phyloP scores from a whole-genome alignment of 2,888 invertebrate genomes.

The Eretmocerus hayati region DNA sequence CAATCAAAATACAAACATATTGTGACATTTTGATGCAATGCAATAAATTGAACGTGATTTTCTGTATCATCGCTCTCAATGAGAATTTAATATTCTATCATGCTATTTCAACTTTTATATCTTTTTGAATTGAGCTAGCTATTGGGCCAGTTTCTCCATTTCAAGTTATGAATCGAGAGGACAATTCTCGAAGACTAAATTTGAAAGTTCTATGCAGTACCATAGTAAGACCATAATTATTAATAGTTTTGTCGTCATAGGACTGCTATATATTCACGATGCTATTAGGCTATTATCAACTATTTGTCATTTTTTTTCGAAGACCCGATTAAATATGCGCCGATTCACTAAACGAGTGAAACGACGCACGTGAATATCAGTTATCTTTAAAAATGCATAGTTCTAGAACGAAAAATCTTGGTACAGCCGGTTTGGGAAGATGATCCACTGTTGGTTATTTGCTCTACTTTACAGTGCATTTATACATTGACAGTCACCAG shows the following conservation, averaged over 20 bases:
- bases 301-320: constrained; percentile 6
- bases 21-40: too few relatives aligned
- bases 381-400: constrained; percentile 7
- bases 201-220: constrained; percentile 21
- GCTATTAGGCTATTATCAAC: constrained; percentile 22
- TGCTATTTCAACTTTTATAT: constrained; percentile 12
- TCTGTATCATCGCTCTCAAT: too few relatives aligned
- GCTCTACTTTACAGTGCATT: constrained; percentile 9
- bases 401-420: constrained; percentile 15
- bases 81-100: constrained; percentile 1
- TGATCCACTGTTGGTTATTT: constrained; percentile 11
- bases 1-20: too few relatives aligned
- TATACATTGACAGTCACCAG: constrained; percentile 18
- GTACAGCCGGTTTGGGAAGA: constrained; percentile 17
- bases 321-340: constrained; percentile 3
- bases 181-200: constrained; percentile 16
- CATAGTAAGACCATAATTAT: constrained; percentile 23
- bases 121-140: too few relatives aligned
- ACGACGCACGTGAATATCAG: constrained; percentile 5
- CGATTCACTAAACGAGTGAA: constrained; percentile 2
- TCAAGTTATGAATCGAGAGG: constrained; percentile 16
- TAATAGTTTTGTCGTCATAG: constrained; percentile 18
- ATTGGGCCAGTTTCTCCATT: constrained; percentile 12
- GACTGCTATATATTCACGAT: constrained; percentile 21
- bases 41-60: too few relatives aligned